Evolutionary conservation across 2,113 vertebrate species (phyloP), one percentile per base, ranked within the genome.

Genomic region (Conger conger): DNA sequence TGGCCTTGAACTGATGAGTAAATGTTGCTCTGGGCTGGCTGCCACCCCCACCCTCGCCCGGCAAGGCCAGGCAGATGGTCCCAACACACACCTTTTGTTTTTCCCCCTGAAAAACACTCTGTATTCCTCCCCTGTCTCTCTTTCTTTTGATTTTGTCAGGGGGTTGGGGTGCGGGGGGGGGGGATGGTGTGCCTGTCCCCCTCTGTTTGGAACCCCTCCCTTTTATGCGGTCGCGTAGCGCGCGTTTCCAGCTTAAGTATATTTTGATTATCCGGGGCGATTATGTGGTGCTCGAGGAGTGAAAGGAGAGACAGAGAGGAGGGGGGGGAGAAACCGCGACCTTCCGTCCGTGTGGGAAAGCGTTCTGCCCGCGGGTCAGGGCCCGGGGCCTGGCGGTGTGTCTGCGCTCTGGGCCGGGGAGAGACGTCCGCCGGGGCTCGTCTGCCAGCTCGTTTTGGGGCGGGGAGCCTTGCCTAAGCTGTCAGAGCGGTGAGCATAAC

Each of bases 1-100:
- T 87, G 92, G 91, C 91, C 92, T 93, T 87, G 87, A 83, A 87
- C 93, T 89, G 93, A 93, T 92, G 90, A 92, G 93, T 92, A 93
- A 88, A 73, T 73, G 68, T 73, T 73, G 68, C 68, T 73, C 68
- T 73, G 68, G 68, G 68, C 68, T 9, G 2, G n/a, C n/a, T 33
- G 20, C 33, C 54, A 90, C 85, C 57, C 92, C 93, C 88, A n/a
- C 82, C 53, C 85, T 50, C 89, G 4, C 57, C 20, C 20, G 13
- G 68, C 68, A 73, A 73, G 92, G 82, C 85, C 86, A 89, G 93
- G 92, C 92, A 94, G 93, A 93, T 90, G 91, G 89, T 86, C 88
- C 85, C 53, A 87, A 88, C 42, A 85, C 68, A 33, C 68, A 40
- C 33, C 76, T 73, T 73, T 73, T 73, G 68, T 73, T 73, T 73